phyloP scores from a whole-genome alignment of 2,888 invertebrate genomes.

The Augochlorella aurata region DNA sequence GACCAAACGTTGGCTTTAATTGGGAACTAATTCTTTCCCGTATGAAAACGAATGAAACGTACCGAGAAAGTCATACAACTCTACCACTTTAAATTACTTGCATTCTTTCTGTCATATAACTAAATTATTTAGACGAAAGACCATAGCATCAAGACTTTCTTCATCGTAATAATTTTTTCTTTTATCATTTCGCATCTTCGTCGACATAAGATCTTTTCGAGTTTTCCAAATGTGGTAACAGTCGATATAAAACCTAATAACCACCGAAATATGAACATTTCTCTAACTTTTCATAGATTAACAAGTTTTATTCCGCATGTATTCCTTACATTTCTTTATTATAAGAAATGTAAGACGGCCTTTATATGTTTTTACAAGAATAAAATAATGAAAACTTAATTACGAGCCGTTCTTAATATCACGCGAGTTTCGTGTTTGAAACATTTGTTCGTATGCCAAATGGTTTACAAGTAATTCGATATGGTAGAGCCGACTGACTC shows the following conservation, averaged over 20 bases:
- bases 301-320: too few species aligned
- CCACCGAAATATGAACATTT: too few species aligned
- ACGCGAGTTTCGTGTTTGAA: neutral
- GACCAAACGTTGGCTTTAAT: neutral
- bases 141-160: too few species aligned
- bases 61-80: neutral
- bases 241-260: too few species aligned
- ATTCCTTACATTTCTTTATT: too few species aligned
- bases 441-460: neutral
- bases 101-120: neutral
- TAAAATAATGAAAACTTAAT: neutral
- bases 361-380: too few species aligned
- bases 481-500: neutral
- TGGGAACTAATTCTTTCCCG: neutral
- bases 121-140: neutral
- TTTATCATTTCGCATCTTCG: too few species aligned
- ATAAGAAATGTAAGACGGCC: too few species aligned
- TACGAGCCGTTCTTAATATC: neutral
- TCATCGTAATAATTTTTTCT: too few species aligned
- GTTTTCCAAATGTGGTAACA: too few species aligned
- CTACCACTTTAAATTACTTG: neutral
- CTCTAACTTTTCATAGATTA: too few species aligned
- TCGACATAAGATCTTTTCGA: too few species aligned
- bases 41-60: neutral
- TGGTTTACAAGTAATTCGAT: neutral